Evolutionary conservation across 2,797 vertebrate genomes (phyloP).

Genomic region (Phalanger gymnotis): DNA sequence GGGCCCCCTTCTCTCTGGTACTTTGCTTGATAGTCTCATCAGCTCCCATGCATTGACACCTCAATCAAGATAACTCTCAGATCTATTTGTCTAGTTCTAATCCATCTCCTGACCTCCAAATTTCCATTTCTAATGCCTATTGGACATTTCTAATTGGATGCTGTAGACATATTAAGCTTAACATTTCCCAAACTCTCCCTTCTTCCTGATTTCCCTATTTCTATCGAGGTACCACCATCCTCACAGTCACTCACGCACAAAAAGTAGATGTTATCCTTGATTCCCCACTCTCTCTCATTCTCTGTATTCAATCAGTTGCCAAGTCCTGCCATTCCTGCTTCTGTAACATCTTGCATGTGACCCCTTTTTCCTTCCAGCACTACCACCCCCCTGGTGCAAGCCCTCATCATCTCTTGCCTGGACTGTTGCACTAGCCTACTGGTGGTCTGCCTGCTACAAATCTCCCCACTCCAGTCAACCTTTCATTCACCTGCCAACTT

Average conservation of each 20-base stretch:
- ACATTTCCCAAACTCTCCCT: background rate
- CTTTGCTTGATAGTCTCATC: background rate
- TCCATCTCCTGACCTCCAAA: background rate
- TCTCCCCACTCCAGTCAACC: background rate
- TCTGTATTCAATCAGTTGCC: background rate
- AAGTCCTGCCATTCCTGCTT: background rate
- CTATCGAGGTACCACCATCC: background rate
- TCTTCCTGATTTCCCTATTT: background rate
- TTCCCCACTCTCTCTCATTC: background rate
- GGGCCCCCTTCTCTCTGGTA: background rate
- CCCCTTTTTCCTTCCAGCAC: background rate
- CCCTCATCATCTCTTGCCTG: background rate
- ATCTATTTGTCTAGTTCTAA: background rate
- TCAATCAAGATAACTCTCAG: background rate
- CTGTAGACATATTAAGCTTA: background rate
- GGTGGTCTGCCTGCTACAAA: background rate
- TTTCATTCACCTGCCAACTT: background rate
- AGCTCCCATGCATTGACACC: background rate
- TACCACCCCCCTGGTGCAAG: background rate
- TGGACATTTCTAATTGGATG: background rate
- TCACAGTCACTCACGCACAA: background rate
- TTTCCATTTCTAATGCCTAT: background rate
- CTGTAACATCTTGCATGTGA: background rate
- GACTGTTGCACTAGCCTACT: background rate
- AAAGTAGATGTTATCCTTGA: background rate